These are phyloP conservation scores for Aurelia sp. DNA, from an alignment of 30 jellyfish, hydroid and myxozoan species.

Conservation along the genomic window DNA sequence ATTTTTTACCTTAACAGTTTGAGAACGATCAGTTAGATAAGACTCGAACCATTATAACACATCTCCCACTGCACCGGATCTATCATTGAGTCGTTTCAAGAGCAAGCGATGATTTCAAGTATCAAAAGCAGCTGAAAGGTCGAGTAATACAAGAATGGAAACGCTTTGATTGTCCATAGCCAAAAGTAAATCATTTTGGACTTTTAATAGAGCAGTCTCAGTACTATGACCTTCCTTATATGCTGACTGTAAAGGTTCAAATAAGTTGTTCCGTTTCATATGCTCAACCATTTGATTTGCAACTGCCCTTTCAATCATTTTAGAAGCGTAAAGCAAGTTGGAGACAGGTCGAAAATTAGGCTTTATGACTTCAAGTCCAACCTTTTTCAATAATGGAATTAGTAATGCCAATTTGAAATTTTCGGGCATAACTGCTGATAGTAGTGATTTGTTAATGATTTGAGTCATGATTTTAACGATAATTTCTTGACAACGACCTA, in stretches of 20 bases:
- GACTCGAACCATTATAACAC: slow-evolving; percentile 66
- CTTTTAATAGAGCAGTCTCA: slow-evolving; percentile 59
- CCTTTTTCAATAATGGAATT: slow-evolving; percentile 40
- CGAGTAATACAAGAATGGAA: slow-evolving; percentile 54
- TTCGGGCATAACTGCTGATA: slow-evolving; percentile 24
- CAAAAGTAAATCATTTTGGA: slow-evolving; percentile 29
- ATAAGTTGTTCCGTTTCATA: slow-evolving; percentile 35
- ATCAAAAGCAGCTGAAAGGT: slow-evolving; percentile 67
- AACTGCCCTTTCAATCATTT: slow-evolving; percentile 59
- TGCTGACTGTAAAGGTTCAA: slow-evolving; percentile 62
- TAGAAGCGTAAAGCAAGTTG: slow-evolving; percentile 62
- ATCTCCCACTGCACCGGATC: slow-evolving; percentile 59
- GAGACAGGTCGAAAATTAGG: slow-evolving; percentile 67
- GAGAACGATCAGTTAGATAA: slow-evolving; percentile 54
- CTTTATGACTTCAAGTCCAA: slow-evolving; percentile 55
- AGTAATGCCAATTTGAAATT: slow-evolving; percentile 26
- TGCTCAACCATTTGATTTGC: slow-evolving; percentile 51
- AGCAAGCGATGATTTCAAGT: slow-evolving; percentile 55
- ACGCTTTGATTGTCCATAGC: slow-evolving; percentile 50
- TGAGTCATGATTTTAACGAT: slow-evolving; percentile 28
- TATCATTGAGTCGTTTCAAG: slow-evolving; percentile 44
- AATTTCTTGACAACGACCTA: slow-evolving; percentile 40
- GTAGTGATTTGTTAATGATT: slow-evolving; percentile 37
- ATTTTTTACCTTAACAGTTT: slow-evolving; percentile 6
- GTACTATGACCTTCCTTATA: slow-evolving; percentile 63